Percentiles rank a stretch among this genome's conserved stretches.
These are phyloP conservation scores for Mus pahari DNA, from an alignment of 2,113 vertebrate genomes.

Conservation along the genomic window DNA sequence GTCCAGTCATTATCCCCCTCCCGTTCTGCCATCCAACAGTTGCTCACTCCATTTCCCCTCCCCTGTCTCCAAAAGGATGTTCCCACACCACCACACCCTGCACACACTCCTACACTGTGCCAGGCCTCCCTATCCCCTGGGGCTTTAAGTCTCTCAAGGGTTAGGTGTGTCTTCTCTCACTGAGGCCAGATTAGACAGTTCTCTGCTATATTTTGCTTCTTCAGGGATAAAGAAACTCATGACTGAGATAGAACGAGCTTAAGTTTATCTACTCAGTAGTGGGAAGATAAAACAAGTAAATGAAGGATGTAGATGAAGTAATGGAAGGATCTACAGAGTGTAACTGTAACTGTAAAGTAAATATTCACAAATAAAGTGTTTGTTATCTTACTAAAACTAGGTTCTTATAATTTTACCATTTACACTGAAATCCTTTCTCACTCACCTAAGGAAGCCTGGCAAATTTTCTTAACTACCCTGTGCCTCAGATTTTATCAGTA, in stretches of 20 bases:
- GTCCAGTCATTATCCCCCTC: no score
- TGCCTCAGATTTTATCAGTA: not conserved
- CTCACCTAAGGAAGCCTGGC: not conserved
- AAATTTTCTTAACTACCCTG: not conserved
- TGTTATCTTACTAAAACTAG: not conserved
- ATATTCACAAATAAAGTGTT: not conserved
- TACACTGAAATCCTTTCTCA: not conserved
- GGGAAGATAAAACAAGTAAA: conserved; percentile 33
- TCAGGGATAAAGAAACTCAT: not conserved
- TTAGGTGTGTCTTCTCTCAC: no score
- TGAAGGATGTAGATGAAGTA: not conserved
- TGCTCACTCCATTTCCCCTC: no score
- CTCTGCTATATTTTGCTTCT: not conserved
- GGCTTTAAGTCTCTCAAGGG: no score
- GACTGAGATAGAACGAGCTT: not conserved
- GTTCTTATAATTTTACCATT: not conserved
- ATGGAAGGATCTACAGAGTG: not conserved
- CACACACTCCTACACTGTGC: no score
- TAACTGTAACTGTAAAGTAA: not conserved
- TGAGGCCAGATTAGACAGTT: no score
- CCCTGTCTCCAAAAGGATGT: no score
- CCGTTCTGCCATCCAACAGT: no score
- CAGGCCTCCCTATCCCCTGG: no score
- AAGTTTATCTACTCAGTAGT: not conserved
- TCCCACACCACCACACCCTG: no score